Percentiles rank a stretch among this genome's conserved stretches.
Evolutionary conservation across 2,113 vertebrate genomes (phyloP).

Genomic region (Cavia aperea): DNA sequence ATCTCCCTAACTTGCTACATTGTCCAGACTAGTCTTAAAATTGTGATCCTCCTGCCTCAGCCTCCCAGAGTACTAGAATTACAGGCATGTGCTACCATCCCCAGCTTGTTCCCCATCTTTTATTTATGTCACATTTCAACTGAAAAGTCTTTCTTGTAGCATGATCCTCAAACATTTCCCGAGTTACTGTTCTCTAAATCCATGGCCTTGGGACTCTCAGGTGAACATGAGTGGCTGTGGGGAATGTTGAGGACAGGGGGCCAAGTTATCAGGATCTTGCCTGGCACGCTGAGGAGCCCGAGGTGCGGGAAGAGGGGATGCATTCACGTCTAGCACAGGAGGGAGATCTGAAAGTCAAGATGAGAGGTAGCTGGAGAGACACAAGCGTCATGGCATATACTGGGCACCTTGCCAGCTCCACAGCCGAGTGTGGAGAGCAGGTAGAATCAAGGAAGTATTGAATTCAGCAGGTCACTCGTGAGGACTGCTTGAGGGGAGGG

Average conservation of each 20-base stretch:
- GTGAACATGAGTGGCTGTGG: neutral
- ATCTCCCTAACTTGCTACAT: neutral
- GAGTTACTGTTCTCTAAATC: neutral
- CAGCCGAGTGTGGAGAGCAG: neutral
- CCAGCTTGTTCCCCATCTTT: neutral
- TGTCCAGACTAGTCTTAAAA: neutral
- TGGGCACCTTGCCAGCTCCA: neutral
- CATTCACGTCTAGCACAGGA: neutral
- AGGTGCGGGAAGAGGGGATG: neutral
- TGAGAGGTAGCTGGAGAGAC: neutral
- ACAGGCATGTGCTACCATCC: neutral
- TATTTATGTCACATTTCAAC: neutral
- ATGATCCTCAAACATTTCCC: neutral
- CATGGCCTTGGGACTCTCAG: neutral
- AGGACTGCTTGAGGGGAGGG: neutral
- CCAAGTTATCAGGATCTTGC: neutral
- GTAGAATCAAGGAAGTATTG: neutral
- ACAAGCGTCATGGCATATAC: neutral
- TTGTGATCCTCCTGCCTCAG: neutral
- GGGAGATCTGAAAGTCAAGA: neutral
- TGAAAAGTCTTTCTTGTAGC: neutral
- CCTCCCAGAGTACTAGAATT: neutral
- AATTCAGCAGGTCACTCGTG: neutral
- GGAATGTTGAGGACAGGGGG: neutral
- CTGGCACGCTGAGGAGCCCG: neutral